Evolutionary conservation across 2,113 vertebrate species (phyloP).

Genomic region (Paramisgurnus dabryanus): DNA sequence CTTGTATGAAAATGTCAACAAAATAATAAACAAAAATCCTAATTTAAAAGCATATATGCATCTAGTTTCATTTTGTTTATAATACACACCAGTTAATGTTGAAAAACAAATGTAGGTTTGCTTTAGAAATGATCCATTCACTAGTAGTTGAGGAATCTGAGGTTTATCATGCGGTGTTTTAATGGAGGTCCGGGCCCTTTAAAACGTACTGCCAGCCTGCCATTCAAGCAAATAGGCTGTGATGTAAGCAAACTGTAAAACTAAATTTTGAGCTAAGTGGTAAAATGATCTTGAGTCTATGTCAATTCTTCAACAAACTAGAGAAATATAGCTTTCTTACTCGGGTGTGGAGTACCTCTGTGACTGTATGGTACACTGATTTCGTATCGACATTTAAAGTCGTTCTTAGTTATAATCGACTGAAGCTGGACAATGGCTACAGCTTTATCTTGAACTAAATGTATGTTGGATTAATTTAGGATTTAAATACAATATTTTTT

Average conservation of each 20-base stretch:
- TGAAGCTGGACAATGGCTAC: constrained; percentile 3
- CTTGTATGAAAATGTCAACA: constrained; percentile 17
- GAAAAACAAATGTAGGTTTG: not conserved
- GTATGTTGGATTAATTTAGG: not conserved
- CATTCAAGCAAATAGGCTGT: constrained; percentile 60
- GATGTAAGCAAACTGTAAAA: constrained; percentile 70
- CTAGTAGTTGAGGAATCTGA: not conserved
- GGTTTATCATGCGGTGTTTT: constrained; percentile 43
- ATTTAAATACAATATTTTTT: not conserved
- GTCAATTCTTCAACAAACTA: no score
- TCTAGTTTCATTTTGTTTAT: no score
- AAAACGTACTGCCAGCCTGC: constrained; percentile 51
- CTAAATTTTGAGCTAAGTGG: constrained; percentile 68
- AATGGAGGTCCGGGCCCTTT: constrained; percentile 42
- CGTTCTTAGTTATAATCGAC: constrained; percentile 32
- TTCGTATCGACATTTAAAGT: constrained; percentile 58
- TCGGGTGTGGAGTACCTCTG: constrained; percentile 41
- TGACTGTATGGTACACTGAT: constrained; percentile 67
- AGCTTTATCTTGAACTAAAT: not conserved
- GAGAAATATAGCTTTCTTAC: constrained; percentile 51
- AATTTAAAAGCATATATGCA: not conserved
- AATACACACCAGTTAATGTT: no score
- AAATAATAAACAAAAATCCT: not conserved
- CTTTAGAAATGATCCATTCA: not conserved
- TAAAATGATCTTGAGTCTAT: constrained; percentile 73